phyloP scores from a whole-genome alignment of 2,113 vertebrate genomes.

The Ceyx margarethae region DNA sequence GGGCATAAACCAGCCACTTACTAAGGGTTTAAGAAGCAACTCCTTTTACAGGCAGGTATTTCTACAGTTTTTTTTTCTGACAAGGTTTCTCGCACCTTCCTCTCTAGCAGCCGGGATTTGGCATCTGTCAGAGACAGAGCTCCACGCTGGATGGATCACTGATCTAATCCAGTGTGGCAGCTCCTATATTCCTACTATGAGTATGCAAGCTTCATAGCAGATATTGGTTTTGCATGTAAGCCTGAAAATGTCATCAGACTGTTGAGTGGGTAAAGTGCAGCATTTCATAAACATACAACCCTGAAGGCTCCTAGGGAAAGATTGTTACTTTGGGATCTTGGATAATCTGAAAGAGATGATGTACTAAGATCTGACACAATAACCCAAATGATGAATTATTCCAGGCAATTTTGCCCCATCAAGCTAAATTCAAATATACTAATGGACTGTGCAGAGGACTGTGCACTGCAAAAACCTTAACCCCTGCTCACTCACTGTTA shows the following conservation, averaged over 20 bases:
- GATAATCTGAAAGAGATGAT: slow-evolving; percentile 58
- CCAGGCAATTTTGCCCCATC: slow-evolving; percentile 60
- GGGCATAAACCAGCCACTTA: slow-evolving; percentile 39
- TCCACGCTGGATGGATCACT: slow-evolving; percentile 45
- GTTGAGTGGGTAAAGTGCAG: slow-evolving; percentile 60
- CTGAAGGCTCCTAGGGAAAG: slow-evolving; percentile 48
- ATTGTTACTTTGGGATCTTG: slow-evolving; percentile 44
- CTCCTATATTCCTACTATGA: slow-evolving; percentile 37
- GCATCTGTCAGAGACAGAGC: slow-evolving; percentile 61
- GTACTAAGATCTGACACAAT: slow-evolving; percentile 58
- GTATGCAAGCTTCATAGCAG: slow-evolving; percentile 10
- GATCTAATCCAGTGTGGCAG: slow-evolving; percentile 65
- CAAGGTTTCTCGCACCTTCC: slow-evolving; percentile 41
- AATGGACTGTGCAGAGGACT: slow-evolving; percentile 43
- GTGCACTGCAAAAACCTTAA: background rate
- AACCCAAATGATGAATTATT: slow-evolving; percentile 68
- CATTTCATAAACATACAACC: slow-evolving; percentile 62
- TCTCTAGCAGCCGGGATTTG: slow-evolving; percentile 48
- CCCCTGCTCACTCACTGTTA: background rate
- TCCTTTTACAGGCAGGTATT: slow-evolving; percentile 29
- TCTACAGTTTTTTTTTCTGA: slow-evolving; percentile 17
- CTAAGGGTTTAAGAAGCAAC: slow-evolving; percentile 11
- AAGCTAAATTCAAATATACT: slow-evolving; percentile 52
- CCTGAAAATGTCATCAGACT: slow-evolving; percentile 46
- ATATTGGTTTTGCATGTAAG: slow-evolving; percentile 47